Base-by-base conservation (phyloP, 1,140 invertebrate genomes). In the Idris sp. region DNA sequence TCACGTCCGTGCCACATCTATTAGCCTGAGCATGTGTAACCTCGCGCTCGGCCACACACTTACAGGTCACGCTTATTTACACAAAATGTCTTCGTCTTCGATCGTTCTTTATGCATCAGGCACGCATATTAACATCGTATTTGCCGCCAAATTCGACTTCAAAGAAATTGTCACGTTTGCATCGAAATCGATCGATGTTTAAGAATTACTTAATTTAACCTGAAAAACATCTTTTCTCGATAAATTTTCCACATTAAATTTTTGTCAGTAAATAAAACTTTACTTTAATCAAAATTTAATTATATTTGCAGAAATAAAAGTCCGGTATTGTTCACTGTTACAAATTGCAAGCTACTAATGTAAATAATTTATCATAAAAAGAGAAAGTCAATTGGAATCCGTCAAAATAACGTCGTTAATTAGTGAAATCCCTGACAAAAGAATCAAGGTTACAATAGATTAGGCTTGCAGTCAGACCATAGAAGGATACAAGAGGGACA, bases 401-500 rank as follows among this genome's bases (percentile, higher is more conserved):
- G n/a, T n/a, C n/a, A n/a, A n/a, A n/a, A n/a, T n/a, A n/a, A n/a
- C n/a, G n/a, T n/a, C n/a, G n/a, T n/a, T n/a, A n/a, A n/a, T n/a
- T n/a, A n/a, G n/a, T n/a, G 65, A 65, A 69, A 65, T 65, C 38
- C 30, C 30, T 36, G 38, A 58, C 58, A 69, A 75, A 65, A 58
- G 73, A 75, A 69, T 64, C 62, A 74, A 75, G 53, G 65, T 41
- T 71, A 38, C 54, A 61, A 76, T 67, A 71, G 67, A 76, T 72
- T 58, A 72, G 56, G 61, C n/a, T 68, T 56, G 67, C 56, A 46
- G 59, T 71, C 61, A 65, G 40, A 43, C 65, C 61, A 35, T 76
- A 76, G 58, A 72, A 58, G 48, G 74, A 61, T 62, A 51, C 22
- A 46, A 72, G 54, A 43, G 59, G 41, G 74, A 79, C 80, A 83